Evolutionary conservation across 2,888 invertebrate genomes (phyloP).

Genomic region (Neocrepidodera transversa): DNA sequence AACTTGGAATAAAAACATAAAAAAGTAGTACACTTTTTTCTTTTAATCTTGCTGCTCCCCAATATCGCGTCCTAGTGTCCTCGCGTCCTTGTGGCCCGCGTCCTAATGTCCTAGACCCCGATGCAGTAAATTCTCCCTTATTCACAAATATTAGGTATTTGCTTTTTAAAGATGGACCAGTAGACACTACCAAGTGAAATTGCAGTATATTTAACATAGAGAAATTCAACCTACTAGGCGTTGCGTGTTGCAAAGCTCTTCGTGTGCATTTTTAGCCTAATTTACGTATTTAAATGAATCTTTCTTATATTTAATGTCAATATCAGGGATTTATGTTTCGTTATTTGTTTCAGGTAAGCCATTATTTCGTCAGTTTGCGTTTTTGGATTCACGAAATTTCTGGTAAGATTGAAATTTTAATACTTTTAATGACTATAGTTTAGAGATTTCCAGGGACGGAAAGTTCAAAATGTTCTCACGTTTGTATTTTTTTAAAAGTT

Average conservation of each 20-base stretch:
- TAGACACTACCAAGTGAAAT: constrained; percentile 4
- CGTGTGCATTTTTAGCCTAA: background rate
- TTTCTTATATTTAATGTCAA: constrained; percentile 4
- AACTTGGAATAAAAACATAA: no score
- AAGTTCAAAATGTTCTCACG: background rate
- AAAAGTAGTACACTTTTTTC: no score
- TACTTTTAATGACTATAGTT: background rate
- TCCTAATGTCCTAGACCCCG: no score
- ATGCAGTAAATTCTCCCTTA: no score
- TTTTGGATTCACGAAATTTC: background rate
- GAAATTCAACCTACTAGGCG: background rate
- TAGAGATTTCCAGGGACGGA: background rate
- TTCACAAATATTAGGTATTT: no score
- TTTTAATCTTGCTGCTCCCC: no score
- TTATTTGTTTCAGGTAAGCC: constrained; percentile 2
- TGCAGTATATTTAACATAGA: background rate
- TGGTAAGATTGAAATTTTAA: background rate
- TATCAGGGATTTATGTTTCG: background rate
- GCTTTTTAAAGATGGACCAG: no score
- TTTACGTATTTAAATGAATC: constrained; percentile 4
- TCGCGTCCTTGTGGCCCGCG: no score
- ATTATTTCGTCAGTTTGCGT: background rate
- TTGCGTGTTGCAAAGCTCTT: background rate
- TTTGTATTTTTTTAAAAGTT: no score
- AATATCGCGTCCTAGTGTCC: no score